A percentile compares a stretch with the other conserved stretches of the same genome.
phyloP scores from a whole-genome alignment of 2,113 vertebrate genomes.

The Accipiter virgatus region DNA sequence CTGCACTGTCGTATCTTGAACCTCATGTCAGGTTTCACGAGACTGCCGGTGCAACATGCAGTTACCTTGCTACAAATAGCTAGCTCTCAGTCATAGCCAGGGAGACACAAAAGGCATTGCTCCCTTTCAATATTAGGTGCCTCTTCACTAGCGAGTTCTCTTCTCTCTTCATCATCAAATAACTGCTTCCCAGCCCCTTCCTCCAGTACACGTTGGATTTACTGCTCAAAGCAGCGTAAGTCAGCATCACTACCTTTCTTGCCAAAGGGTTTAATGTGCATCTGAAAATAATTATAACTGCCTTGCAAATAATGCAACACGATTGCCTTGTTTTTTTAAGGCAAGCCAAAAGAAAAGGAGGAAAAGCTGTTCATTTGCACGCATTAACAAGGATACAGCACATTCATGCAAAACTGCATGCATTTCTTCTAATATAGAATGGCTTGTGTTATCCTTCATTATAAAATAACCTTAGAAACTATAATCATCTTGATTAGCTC shows the following conservation, averaged over 20 bases:
- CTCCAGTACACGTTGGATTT: background rate
- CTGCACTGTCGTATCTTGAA: fast-evolving
- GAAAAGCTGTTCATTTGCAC: background rate
- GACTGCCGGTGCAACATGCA: background rate
- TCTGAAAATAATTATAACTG: constrained; percentile 35
- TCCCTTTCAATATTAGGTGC: background rate
- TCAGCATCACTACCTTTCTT: constrained; percentile 6
- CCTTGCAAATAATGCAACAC: background rate
- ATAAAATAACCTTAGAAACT: background rate
- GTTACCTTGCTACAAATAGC: background rate
- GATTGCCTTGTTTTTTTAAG: background rate
- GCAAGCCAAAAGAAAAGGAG: background rate
- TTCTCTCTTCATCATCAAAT: background rate
- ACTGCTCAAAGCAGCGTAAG: background rate
- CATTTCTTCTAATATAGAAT: background rate
- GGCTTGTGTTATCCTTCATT: background rate
- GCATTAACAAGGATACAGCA: background rate
- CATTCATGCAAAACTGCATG: background rate
- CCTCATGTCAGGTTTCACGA: fast-evolving
- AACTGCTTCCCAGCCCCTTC: background rate
- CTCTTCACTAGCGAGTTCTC: background rate
- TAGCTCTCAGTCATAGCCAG: too few species aligned
- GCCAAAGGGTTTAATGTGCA: constrained; percentile 11
- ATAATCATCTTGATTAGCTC: background rate
- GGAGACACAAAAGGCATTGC: background rate